phyloP scores from a whole-genome alignment of 2,888 invertebrate genomes.

The Leucozona laternaria region DNA sequence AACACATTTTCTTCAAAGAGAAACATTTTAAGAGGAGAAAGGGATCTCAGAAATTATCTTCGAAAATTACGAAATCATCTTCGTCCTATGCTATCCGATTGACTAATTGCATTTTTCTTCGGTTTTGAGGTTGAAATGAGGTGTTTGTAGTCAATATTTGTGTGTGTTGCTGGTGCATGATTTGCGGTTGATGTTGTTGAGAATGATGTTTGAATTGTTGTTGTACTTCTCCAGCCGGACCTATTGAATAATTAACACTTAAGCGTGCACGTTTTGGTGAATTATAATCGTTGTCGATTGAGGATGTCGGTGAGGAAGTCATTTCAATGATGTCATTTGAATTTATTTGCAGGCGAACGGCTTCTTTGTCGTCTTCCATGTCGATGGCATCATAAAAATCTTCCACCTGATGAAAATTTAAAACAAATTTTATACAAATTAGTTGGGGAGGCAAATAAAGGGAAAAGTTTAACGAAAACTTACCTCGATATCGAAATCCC shows the following conservation, averaged over 20 bases:
- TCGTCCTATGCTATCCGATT: slow-evolving; percentile 84
- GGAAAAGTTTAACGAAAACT: background rate
- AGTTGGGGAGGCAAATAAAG: background rate
- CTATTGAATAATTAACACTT: slow-evolving; percentile 84
- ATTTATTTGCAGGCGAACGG: slow-evolving; percentile 79
- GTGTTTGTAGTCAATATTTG: slow-evolving; percentile 66
- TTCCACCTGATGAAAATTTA: slow-evolving; percentile 85
- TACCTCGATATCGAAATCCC: slow-evolving; percentile 87
- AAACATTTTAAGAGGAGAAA: background rate
- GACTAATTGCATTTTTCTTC: slow-evolving; percentile 87
- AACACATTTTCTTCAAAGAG: slow-evolving; percentile 47
- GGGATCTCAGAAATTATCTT: slow-evolving; percentile 60
- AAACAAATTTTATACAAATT: background rate
- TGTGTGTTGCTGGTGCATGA: slow-evolving; percentile 76
- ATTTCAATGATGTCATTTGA: slow-evolving; percentile 82
- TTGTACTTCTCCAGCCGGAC: slow-evolving; percentile 84
- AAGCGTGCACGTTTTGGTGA: slow-evolving; percentile 82
- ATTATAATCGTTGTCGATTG: slow-evolving; percentile 85
- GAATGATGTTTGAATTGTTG: slow-evolving; percentile 78
- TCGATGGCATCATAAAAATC: slow-evolving; percentile 90
- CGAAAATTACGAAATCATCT: slow-evolving; percentile 69
- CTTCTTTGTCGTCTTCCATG: slow-evolving; percentile 86
- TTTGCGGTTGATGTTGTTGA: slow-evolving; percentile 74
- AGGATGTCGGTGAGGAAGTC: slow-evolving; percentile 72
- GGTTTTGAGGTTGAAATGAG: slow-evolving; percentile 84